Evolutionary conservation across 2,888 invertebrate species (phyloP), one percentile per base, ranked within the genome.

Genomic region (Diaphora mendica): DNA sequence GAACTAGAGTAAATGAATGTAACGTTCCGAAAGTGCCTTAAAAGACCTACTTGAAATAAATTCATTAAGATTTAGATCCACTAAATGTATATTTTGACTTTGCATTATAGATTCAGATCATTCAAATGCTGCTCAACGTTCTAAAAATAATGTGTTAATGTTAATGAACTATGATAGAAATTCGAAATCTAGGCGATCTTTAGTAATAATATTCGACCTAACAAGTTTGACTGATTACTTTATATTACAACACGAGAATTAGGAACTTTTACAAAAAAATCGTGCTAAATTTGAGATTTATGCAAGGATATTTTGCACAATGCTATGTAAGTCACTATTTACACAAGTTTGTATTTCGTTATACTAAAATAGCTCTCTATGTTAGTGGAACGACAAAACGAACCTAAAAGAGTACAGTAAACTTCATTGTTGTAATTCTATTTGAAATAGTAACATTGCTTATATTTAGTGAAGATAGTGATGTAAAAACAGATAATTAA

Each of bases 301-400:
- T 62, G 30, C 30, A 62, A 62, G 15, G 30, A 62, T 62, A 15
- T 15, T 5, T 59, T 30, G 26, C 62, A 30, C 62, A 62, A 62
- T 62, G 5, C 26, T 30, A 67, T 33, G 48, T 13, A 26, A 69
- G 68, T 59, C 26, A 26, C 48, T n/a, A 67, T 67, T 48, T 67
- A 33, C 33, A 48, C 48, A 67, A 30, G 48, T 67, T 48, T 33
- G 30, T 48, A 30, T 67, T 62, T 70, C 55, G 70, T 62, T 70
- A 62, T 30, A 70, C 70, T 62, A 44, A 70, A 62, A 70, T 20
- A 69, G 30, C 15, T 30, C 39, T 42, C 59, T 51, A 48, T 67
- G 44, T 35, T 35, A 74, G 48, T 62, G 59, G 33, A 74, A 68
- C 62, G 33, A 59, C 39, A 62, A 62, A 62, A 30, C 15, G 30